Evolutionary conservation across 2,113 vertebrate species (phyloP), one percentile per base, ranked within the genome.

Genomic region (Myotis yumanensis): DNA sequence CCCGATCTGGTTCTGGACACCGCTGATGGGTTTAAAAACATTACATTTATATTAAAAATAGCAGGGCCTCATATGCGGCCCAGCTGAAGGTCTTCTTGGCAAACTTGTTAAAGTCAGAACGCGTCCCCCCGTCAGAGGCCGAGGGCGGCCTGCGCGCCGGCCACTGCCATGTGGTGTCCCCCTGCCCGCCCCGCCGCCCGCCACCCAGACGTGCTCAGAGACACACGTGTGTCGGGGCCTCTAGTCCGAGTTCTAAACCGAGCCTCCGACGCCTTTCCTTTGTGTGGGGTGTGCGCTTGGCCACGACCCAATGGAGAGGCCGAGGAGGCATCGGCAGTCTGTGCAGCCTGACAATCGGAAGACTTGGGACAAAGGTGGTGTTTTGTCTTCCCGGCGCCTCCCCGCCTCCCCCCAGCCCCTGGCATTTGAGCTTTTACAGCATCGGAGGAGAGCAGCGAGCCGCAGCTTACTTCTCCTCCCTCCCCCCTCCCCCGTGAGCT

Each of bases 1-100:
- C 95, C 96, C 96, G 98, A 98, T 97, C 97, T 98, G 98, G 94
- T 97, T 97, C 96, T 96, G 97, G 96, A 98, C 86, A 97, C 93
- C 46, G 96, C 94, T 93, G 94, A 97, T 97, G 91, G 95, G 97
- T 98, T 98, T 97, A 81, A 97, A 97, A 98, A 98, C 97, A 92
- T 88, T 97, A 66, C 96, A 95, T 97, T 97, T 97, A 94, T 97
- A 97, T 98, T 98, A 90, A 97, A 98, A 97, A 96, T 96, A 97
- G 79, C 96, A 96, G 83, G 86, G 83, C 96, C 96, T 97, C 68
- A 52, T 94, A 94, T 89, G 54, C 69, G 86, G 94, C 87, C 96
- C 93, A 98, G 95, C 94, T 97, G 96, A 97, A 96, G 66, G 95
- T 95, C 94, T 93, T 95, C 96, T 96, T 91, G 89, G 80, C 85